phyloP scores from a whole-genome alignment of 1,140 invertebrate genomes.

The Bombyx mori region DNA sequence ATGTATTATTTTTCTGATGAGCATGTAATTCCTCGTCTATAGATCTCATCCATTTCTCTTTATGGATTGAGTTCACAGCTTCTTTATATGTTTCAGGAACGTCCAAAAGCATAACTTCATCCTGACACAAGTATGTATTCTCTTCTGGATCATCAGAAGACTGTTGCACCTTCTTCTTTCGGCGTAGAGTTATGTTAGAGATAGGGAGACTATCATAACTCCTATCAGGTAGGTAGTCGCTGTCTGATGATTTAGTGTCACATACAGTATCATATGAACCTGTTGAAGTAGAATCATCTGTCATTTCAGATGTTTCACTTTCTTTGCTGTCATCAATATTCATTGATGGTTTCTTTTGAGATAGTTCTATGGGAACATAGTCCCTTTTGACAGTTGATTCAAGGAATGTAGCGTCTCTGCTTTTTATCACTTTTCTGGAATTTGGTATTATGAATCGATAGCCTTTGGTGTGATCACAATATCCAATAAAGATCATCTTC shows the following conservation, averaged over 20 bases:
- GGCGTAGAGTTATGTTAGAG: conserved; percentile 14
- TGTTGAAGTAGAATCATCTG: no score
- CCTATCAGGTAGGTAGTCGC: no score
- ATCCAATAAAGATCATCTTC: conserved; percentile 20
- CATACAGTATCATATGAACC: no score
- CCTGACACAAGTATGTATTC: conserved; percentile 15
- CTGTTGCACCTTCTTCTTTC: conserved; percentile 8
- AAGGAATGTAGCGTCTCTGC: conserved; percentile 11
- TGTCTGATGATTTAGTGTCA: no score
- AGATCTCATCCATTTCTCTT: conserved; percentile 22
- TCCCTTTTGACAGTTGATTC: conserved; percentile 6
- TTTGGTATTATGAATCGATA: conserved; percentile 13
- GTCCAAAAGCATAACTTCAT: conserved; percentile 3
- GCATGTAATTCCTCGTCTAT: conserved; percentile 32
- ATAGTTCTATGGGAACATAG: no score
- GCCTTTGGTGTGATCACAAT: conserved; percentile 24
- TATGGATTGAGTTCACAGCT: conserved; percentile 14
- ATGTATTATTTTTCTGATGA: conserved; percentile 26
- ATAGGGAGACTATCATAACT: no score
- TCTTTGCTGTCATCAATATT: no score
- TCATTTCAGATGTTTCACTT: no score
- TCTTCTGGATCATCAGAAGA: conserved; percentile 4
- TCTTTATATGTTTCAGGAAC: conserved; percentile 18
- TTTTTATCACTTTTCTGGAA: conserved; percentile 5
- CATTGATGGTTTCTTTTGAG: no score